Evolutionary conservation across 2,888 invertebrate species (phyloP).

Genomic region (Apamea monoglypha): DNA sequence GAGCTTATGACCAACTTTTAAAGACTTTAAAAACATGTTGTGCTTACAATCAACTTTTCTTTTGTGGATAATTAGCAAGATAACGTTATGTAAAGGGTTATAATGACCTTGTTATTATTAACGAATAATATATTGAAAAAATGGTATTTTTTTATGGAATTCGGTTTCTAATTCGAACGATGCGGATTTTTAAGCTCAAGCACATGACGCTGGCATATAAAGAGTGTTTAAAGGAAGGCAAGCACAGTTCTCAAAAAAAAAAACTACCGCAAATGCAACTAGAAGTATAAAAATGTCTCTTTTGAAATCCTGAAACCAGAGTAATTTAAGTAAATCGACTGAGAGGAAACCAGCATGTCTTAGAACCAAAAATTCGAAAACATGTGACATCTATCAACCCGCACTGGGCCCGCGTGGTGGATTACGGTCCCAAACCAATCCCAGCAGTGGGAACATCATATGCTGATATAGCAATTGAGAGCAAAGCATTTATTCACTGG

Average conservation of each 20-base stretch:
- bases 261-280: not conserved
- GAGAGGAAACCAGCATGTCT: no score
- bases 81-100: conserved; percentile 49
- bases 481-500: not conserved
- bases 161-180: not conserved
- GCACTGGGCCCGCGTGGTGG: no score
- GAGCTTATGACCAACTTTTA: conserved; percentile 66
- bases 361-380: no score
- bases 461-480: not conserved
- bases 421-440: not conserved
- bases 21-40: conserved; percentile 72
- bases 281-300: not conserved
- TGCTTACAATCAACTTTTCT: conserved; percentile 59
- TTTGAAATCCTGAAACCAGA: not conserved
- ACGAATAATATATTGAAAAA: not conserved
- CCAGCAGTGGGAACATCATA: not conserved
- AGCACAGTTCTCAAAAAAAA: not conserved
- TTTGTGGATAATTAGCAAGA: conserved; percentile 61
- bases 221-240: no score
- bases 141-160: not conserved
- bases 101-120: not conserved
- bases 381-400: no score
- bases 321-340: no score
- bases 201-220: no score
- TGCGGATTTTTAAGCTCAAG: not conserved